Percentiles rank a stretch among this genome's conserved stretches.
These are phyloP conservation scores for Hydrochoerus hydrochaeris DNA, from an alignment of 2,113 vertebrate genomes.

Conservation along the genomic window DNA sequence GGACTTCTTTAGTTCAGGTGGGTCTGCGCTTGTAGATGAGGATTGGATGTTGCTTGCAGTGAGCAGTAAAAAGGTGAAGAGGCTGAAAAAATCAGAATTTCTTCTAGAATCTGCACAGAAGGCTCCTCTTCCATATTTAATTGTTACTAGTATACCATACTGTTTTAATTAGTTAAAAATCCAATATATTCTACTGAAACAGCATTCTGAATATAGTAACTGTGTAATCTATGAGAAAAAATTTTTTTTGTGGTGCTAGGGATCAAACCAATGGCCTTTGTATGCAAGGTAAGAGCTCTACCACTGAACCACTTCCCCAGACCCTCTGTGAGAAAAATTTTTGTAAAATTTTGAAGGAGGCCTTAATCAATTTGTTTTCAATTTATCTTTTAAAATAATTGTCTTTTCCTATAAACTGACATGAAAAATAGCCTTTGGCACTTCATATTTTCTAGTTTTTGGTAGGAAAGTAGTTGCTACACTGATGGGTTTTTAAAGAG, in stretches of 20 bases:
- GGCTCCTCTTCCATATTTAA: background rate
- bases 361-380: background rate
- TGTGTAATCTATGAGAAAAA: background rate
- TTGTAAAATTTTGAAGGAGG: background rate
- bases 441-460: background rate
- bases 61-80: background rate
- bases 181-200: background rate
- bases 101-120: background rate
- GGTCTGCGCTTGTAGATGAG: background rate
- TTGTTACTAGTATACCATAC: background rate
- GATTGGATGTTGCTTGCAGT: background rate
- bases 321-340: background rate
- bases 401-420: background rate
- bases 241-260: background rate
- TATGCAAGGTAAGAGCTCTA: background rate
- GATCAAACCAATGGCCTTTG: background rate
- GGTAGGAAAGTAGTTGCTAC: background rate
- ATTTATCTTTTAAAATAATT: background rate
- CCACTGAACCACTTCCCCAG: background rate
- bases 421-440: background rate
- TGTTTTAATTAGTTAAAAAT: constrained; percentile 12
- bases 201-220: background rate
- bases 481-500: background rate
- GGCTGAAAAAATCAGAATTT: background rate
- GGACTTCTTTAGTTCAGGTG: background rate